Conservation (phyloP, 2,113 vertebrate genomes). For the Saguinus imperator region DNA sequence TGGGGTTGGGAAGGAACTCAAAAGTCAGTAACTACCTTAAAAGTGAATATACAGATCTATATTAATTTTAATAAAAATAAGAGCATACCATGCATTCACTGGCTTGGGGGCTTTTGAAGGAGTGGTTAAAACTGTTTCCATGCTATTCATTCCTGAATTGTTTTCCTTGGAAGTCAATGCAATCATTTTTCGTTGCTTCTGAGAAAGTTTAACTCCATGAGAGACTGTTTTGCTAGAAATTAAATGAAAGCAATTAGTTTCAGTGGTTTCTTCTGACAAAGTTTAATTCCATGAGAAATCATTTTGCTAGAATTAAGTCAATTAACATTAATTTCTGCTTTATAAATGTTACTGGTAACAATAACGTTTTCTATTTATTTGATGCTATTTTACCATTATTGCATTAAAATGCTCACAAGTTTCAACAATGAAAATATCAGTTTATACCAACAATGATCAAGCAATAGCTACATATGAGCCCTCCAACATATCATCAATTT, state of each 20-base stretch:
- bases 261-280: neutral
- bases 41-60: neutral
- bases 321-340: conserved; percentile 34
- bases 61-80: conserved; percentile 37
- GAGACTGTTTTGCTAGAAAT: conserved; percentile 85
- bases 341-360: neutral
- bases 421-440: neutral
- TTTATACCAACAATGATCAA: conserved; percentile 19
- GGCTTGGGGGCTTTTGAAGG: conserved; percentile 85
- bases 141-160: conserved; percentile 71
- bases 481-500: neutral
- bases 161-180: conserved; percentile 92
- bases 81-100: conserved; percentile 91
- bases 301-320: conserved; percentile 84
- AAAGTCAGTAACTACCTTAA: neutral
- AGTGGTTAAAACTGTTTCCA: conserved; percentile 83
- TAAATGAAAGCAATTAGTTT: conserved; percentile 61
- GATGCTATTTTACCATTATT: conserved; percentile 6
- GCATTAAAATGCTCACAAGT: conserved; percentile 23
- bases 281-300: conserved; percentile 79
- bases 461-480: neutral
- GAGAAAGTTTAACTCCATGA: conserved; percentile 92
- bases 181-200: conserved; percentile 98
- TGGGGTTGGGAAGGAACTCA: neutral
- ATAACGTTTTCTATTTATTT: conserved; percentile 35